These are phyloP conservation scores for Molanna angustata DNA, from an alignment of 2,888 invertebrate genomes.

Conservation along the genomic window DNA sequence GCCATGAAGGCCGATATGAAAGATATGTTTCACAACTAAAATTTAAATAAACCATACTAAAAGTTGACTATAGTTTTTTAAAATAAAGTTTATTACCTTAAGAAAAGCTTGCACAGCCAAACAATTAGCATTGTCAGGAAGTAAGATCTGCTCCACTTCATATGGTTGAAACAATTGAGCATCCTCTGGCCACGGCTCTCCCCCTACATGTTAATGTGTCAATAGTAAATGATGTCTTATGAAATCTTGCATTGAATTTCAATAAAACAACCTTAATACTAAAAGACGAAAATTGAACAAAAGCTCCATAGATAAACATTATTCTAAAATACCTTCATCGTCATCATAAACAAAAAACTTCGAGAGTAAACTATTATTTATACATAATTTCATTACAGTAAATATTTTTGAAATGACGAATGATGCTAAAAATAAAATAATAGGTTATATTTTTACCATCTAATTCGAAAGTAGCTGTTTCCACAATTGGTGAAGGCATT, in stretches of 20 bases:
- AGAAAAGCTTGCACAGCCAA: slow-evolving; percentile 90
- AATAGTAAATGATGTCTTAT: background rate
- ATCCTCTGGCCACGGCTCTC: slow-evolving; percentile 86
- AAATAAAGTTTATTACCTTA: slow-evolving; percentile 51
- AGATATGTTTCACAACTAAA: too few species aligned
- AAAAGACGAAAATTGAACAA: background rate
- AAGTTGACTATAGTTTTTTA: background rate
- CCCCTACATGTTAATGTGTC: background rate
- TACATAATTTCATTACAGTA: background rate
- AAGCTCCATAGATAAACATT: background rate
- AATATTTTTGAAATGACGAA: background rate
- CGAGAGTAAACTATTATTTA: too few species aligned
- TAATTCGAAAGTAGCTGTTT: slow-evolving; percentile 17
- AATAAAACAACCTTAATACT: background rate
- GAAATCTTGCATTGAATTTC: background rate
- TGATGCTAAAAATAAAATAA: too few species aligned
- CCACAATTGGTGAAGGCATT: slow-evolving; percentile 18
- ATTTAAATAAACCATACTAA: background rate
- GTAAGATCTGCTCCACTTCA: slow-evolving; percentile 89
- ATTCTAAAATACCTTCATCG: background rate
- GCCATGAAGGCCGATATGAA: too few species aligned
- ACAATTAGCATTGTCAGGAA: slow-evolving; percentile 93
- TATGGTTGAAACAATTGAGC: slow-evolving; percentile 85
- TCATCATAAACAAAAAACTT: too few species aligned
- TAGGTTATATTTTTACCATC: slow-evolving; percentile 15